Base-by-base conservation (phyloP, 2,113 vertebrate genomes). In the Trichomycterus rosablanca region DNA sequence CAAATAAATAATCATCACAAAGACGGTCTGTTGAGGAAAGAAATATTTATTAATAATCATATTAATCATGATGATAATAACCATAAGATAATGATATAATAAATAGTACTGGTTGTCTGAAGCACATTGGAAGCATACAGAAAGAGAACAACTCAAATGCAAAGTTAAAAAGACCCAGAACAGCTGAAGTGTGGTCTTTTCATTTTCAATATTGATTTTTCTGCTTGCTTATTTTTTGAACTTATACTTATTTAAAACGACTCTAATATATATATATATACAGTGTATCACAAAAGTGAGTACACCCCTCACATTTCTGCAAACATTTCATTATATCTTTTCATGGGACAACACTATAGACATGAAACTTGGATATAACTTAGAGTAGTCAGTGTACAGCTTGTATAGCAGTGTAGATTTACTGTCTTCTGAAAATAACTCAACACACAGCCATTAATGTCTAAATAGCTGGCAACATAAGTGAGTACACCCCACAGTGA, bases 11-110 rank as follows among this genome's bases (percentile, higher is more conserved):
- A 52, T 28, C 43, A 62, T 45, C 56, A 18, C 18, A 9, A 61
- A 12, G 58, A 40, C 10, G 51, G 46, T 66, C 48, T 75, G 71
- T 78, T 76, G 79, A 76, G 72, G 79, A 86, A 85, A 86, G 68
- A 84, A 86, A 80, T 80, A 72, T 86, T 85, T 84, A 82, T 80
- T 85, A 85, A 74, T 83, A 86, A 83, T 72, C 63, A 81, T 83
- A 77, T 72, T 80, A 80, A 78, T 79, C 56, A 82, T 81, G 67
- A 76, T 79, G 74, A 63, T 80, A 78, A 75, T 80, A 79, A 80
- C 73, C 55, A 80, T 84, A 82, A 82, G 76, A 75, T 77, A 82
- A 76, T 77, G 78, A 71, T 82, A 78, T 72, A 80, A 83, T 85
- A 83, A 86, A 86, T 81, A 85, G 77, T 80, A 79, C 71, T 84